A percentile compares a stretch with the other conserved stretches of the same genome.
phyloP scores from a whole-genome alignment of 2,113 vertebrate species.

The Excalfactoria chinensis region DNA sequence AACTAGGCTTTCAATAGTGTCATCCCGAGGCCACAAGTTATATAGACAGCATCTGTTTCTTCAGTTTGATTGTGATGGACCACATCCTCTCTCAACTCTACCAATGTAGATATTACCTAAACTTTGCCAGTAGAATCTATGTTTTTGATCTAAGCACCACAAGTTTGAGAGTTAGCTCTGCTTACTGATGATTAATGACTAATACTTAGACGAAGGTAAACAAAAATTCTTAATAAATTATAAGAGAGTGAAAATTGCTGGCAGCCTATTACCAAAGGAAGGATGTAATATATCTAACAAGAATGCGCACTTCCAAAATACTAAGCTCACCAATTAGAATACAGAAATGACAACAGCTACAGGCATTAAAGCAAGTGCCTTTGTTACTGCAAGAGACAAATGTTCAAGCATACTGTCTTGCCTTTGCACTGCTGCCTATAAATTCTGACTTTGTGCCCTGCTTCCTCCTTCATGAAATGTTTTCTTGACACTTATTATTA shows the following conservation, averaged over 20 bases:
- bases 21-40: neutral
- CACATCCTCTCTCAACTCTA: neutral
- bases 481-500: constrained; percentile 70
- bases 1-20: neutral
- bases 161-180: constrained; percentile 10
- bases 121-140: neutral
- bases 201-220: constrained; percentile 53
- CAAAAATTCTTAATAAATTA: constrained; percentile 50
- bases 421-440: constrained; percentile 17
- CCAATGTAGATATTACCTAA: neutral
- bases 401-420: constrained; percentile 4
- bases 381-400: neutral
- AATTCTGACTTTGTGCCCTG: constrained; percentile 34
- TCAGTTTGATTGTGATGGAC: neutral
- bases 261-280: constrained; percentile 21
- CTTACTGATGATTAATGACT: constrained; percentile 43
- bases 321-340: constrained; percentile 46
- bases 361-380: neutral
- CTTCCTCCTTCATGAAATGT: constrained; percentile 29
- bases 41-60: neutral
- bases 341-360: constrained; percentile 31
- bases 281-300: constrained; percentile 11
- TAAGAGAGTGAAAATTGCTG: constrained; percentile 21
- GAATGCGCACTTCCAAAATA: constrained; percentile 6
- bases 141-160: neutral